These are phyloP conservation scores for Buathra laborator DNA, from an alignment of 2,888 invertebrate genomes.

Conservation along the genomic window DNA sequence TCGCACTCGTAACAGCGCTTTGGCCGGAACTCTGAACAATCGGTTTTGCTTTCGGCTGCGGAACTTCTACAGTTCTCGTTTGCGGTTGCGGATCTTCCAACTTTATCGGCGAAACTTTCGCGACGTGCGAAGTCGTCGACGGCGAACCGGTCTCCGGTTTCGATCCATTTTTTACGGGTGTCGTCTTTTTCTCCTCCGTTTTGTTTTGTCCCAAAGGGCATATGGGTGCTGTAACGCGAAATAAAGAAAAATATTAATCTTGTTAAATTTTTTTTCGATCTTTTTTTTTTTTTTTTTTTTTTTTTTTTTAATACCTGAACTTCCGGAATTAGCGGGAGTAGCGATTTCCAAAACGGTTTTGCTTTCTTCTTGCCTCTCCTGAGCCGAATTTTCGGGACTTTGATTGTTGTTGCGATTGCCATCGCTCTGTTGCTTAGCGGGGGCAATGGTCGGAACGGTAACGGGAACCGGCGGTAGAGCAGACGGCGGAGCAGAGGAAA, in stretches of 20 bases:
- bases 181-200: slow-evolving; percentile 80
- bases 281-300: too few relatives aligned
- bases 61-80: slow-evolving; percentile 55
- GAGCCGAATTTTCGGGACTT: slow-evolving; percentile 75
- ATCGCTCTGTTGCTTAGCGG: slow-evolving; percentile 75
- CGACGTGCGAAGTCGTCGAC: slow-evolving; percentile 39
- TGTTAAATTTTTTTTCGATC: too few relatives aligned
- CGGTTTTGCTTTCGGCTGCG: slow-evolving; percentile 47
- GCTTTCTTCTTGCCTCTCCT: slow-evolving; percentile 67
- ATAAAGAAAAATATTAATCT: not conserved
- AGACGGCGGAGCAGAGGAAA: slow-evolving; percentile 51
- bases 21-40: slow-evolving; percentile 23
- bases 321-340: slow-evolving; percentile 69
- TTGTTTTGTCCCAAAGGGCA: slow-evolving; percentile 76
- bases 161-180: slow-evolving; percentile 72
- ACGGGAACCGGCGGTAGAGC: slow-evolving; percentile 17
- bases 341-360: slow-evolving; percentile 60
- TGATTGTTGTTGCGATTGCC: slow-evolving; percentile 80
- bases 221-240: slow-evolving; percentile 63
- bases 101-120: slow-evolving; percentile 67
- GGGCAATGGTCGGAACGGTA: not conserved
- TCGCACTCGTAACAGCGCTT: slow-evolving; percentile 57
- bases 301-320: slow-evolving; percentile 71
- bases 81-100: slow-evolving; percentile 57
- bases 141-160: slow-evolving; percentile 73